phyloP scores from a whole-genome alignment of 2,113 vertebrate genomes.

The Scytalopus superciliaris region DNA sequence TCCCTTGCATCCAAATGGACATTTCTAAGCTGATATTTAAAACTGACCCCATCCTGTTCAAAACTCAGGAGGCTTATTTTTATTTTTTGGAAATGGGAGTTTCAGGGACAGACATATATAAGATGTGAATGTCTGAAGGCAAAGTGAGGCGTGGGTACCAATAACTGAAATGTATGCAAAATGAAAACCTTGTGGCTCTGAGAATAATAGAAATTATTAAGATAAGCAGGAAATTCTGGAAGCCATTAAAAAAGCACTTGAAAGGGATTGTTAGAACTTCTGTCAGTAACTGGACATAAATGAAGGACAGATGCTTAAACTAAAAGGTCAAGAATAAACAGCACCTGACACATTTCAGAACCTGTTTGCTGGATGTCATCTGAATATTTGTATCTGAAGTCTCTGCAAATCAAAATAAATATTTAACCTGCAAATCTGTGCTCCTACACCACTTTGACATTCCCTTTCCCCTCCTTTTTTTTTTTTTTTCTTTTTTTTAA shows the following conservation, averaged over 20 bases:
- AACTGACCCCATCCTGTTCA: not conserved
- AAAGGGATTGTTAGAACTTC: not conserved
- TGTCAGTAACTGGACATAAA: not conserved
- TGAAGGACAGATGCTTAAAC: not conserved
- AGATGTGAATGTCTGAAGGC: not conserved
- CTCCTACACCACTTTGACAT: not conserved
- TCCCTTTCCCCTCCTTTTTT: not conserved
- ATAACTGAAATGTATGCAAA: not conserved
- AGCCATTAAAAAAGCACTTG: not conserved
- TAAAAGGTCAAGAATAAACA: not conserved
- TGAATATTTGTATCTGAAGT: constrained; percentile 14
- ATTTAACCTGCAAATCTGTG: not conserved
- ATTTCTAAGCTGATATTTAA: not conserved
- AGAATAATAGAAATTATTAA: not conserved
- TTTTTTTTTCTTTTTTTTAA: not conserved
- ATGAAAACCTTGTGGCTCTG: not conserved
- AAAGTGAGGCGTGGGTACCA: not conserved
- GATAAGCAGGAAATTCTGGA: not conserved
- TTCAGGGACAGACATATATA: not conserved
- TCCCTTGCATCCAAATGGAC: not conserved
- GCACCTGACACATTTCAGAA: not conserved
- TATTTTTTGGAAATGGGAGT: not conserved
- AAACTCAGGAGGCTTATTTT: not conserved
- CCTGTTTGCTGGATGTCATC: not conserved
- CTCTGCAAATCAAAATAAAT: constrained; percentile 35